These are phyloP conservation scores for Liopterus haemorrhoidalis DNA, from an alignment of 2,888 invertebrate species.

Conservation along the genomic window DNA sequence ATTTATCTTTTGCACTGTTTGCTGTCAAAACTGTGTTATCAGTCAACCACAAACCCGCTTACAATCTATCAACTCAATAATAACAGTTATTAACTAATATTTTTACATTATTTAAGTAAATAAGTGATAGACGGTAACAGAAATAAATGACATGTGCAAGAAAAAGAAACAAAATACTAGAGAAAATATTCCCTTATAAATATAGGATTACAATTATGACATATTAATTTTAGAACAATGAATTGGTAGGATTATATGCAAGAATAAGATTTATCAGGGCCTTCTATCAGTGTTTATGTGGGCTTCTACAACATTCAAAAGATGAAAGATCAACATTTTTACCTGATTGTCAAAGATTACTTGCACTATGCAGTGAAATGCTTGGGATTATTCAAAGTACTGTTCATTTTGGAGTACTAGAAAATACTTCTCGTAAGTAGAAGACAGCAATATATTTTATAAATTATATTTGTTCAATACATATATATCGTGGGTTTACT, in stretches of 20 bases:
- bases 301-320: constrained; percentile 55
- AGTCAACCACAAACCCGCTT: too few relatives aligned
- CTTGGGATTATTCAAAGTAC: constrained; percentile 75
- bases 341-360: constrained; percentile 72
- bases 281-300: constrained; percentile 72
- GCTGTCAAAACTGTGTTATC: too few relatives aligned
- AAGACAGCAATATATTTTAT: too few relatives aligned
- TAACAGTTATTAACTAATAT: too few relatives aligned
- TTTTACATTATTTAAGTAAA: too few relatives aligned
- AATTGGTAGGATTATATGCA: constrained; percentile 64
- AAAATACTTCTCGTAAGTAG: constrained; percentile 55
- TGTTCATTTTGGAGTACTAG: constrained; percentile 65
- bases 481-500: too few relatives aligned
- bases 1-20: too few relatives aligned
- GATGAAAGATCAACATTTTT: constrained; percentile 57
- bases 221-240: too few relatives aligned
- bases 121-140: too few relatives aligned
- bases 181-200: not conserved
- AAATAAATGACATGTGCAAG: constrained; percentile 11
- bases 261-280: constrained; percentile 82
- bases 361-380: constrained; percentile 76
- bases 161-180: not conserved
- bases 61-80: too few relatives aligned
- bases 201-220: too few relatives aligned
- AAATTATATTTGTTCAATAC: too few relatives aligned